These are phyloP conservation scores for Tokudaia muenninki DNA, from an alignment of 2,797 vertebrate genomes.

Conservation along the genomic window DNA sequence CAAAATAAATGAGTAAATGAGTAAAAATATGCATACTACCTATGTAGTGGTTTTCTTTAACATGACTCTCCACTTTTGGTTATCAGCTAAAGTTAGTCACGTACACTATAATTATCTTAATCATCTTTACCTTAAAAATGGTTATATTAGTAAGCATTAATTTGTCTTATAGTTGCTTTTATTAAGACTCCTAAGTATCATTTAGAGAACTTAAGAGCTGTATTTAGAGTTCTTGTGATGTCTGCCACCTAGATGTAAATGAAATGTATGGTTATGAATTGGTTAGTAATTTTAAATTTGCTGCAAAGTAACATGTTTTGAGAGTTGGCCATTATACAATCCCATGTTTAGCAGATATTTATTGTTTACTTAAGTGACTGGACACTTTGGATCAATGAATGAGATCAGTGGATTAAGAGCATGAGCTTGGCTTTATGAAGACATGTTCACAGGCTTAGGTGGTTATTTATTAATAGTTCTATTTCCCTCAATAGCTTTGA, in stretches of 20 bases:
- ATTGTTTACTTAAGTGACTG: background rate
- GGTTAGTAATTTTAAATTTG: slow-evolving; percentile 41
- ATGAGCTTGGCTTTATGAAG: slow-evolving; percentile 2
- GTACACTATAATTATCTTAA: background rate
- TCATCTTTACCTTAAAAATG: slow-evolving; percentile 26
- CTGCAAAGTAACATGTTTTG: background rate
- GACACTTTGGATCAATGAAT: background rate
- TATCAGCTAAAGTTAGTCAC: slow-evolving; percentile 24
- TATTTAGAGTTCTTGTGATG: slow-evolving; percentile 15
- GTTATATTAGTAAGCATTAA: background rate
- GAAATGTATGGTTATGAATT: background rate
- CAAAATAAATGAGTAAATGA: background rate
- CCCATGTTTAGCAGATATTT: slow-evolving; percentile 42
- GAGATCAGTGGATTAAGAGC: background rate
- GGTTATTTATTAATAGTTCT: slow-evolving; percentile 17
- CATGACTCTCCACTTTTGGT: background rate
- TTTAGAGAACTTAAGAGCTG: background rate
- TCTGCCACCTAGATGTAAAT: background rate
- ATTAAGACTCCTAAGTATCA: background rate
- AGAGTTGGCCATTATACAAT: background rate
- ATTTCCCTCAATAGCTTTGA: background rate
- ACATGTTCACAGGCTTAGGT: background rate
- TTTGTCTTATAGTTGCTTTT: background rate
- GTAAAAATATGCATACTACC: background rate
- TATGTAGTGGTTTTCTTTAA: background rate